These are phyloP conservation scores for Rhea pennata DNA, from an alignment of 2,113 vertebrate genomes.

Conservation along the genomic window DNA sequence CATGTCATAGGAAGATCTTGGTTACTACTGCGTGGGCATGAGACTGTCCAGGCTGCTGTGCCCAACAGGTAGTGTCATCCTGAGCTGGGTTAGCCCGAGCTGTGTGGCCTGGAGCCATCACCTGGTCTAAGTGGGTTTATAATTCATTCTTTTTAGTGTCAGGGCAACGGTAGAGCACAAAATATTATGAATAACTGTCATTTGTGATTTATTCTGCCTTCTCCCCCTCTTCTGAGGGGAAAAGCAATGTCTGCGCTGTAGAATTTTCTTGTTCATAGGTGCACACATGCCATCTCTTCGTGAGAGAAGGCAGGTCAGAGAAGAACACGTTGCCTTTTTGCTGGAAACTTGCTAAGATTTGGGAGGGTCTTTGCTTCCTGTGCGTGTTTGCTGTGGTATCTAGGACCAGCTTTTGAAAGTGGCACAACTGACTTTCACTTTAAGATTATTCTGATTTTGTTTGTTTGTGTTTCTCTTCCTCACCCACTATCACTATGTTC, in stretches of 20 bases:
- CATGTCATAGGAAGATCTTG: not conserved
- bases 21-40: not conserved
- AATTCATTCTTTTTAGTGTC: not conserved
- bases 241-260: not conserved
- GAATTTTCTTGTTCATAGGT: not conserved
- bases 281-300: not conserved
- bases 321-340: not conserved
- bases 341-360: not conserved
- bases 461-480: not conserved
- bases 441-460: not conserved
- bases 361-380: not conserved
- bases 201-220: not conserved
- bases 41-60: not conserved
- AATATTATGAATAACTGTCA: not conserved
- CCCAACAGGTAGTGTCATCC: not conserved
- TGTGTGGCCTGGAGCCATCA: not conserved
- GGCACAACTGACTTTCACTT: not conserved
- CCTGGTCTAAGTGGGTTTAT: rapidly evolving
- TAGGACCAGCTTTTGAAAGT: not conserved
- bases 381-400: not conserved
- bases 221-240: not conserved
- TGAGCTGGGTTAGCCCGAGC: not conserved
- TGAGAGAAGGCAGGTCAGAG: not conserved
- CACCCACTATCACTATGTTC: rapidly evolving
- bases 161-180: not conserved